Evolutionary conservation across 2,113 vertebrate genomes (phyloP).

Genomic region (Geococcyx californianus): DNA sequence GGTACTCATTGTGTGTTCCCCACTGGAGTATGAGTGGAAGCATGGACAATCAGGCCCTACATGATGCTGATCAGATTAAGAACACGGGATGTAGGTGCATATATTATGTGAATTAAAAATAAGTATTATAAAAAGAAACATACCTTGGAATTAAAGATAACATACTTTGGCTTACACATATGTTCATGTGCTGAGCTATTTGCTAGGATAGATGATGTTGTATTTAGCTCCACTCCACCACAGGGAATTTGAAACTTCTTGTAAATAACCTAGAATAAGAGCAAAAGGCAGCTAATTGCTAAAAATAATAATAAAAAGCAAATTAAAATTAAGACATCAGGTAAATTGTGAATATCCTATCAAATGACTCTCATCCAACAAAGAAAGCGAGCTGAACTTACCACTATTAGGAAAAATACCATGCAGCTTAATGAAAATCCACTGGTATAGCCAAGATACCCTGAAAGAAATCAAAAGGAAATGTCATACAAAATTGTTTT

Average conservation of each 20-base stretch:
- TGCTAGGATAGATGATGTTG: constrained; percentile 42
- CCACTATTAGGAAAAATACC: constrained; percentile 94
- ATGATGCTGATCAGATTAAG: neutral
- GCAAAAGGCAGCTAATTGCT: neutral
- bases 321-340: neutral
- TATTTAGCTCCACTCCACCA: constrained; percentile 24
- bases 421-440: constrained; percentile 85
- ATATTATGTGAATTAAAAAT: constrained; percentile 25
- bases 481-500: neutral
- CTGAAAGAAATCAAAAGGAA: constrained; percentile 70
- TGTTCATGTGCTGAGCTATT: constrained; percentile 65
- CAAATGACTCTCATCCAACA: neutral
- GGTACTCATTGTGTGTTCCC: neutral
- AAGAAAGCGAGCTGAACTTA: constrained; percentile 74
- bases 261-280: constrained; percentile 78
- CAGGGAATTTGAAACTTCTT: constrained; percentile 80
- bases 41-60: neutral
- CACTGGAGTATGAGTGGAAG: neutral
- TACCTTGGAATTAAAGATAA: constrained; percentile 84
- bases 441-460: constrained; percentile 85
- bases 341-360: neutral
- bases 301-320: neutral
- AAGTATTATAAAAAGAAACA: constrained; percentile 58
- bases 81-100: neutral
- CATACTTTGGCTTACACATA: constrained; percentile 76